Evolutionary conservation across 2,888 invertebrate genomes (phyloP), one percentile per base, ranked within the genome.

Genomic region (Caenorhabditis zanzibari): DNA sequence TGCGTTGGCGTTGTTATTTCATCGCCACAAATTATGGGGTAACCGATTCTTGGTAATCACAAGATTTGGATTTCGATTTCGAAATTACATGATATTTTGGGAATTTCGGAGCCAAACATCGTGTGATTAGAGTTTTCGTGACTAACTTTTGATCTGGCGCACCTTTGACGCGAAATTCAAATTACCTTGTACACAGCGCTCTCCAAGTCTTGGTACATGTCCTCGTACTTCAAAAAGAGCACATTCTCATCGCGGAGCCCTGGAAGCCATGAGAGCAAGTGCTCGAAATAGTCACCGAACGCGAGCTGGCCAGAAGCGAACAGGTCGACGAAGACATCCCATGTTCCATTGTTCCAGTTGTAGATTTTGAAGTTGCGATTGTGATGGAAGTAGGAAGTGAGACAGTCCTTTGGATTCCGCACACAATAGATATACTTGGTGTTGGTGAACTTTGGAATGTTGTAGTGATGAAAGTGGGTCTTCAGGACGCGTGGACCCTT

Each of bases 381-480:
- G 83, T 91, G 89, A 68, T 88, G 88, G 80, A 71, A 89, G 64
- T 87, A 87, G 69, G 86, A 87, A 56, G 85, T 87, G 28, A 91
- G 80, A 59, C 90, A 91, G 72, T 92, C 92, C 72, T 92, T 92
- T 6, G 92, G 92, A 49, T 92, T 92, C 19, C 92, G 81, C 24
- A 89, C 91, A 28, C 88, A 89, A 76, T 86, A 92, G 72, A 92
- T 90, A 88, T 92, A 92, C 81, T 92, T 92, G 38, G 92, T 88
- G 14, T 83, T 80, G 6, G 76, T 44, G 72, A 83, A 90, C 72
- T 90, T 89, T 24, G 92, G 92, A 28, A 89, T 80, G 61, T 92
- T 92, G 66, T 69, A 47, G 81, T 88, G 88, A 28, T 81, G 82
- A 82, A 92, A 92, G 74, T 92, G 92, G 47, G 90, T 90, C 80